Percentiles rank a stretch among this genome's conserved stretches.
Conservation (phyloP, 2,888 invertebrate species). For the Allacma fusca region DNA sequence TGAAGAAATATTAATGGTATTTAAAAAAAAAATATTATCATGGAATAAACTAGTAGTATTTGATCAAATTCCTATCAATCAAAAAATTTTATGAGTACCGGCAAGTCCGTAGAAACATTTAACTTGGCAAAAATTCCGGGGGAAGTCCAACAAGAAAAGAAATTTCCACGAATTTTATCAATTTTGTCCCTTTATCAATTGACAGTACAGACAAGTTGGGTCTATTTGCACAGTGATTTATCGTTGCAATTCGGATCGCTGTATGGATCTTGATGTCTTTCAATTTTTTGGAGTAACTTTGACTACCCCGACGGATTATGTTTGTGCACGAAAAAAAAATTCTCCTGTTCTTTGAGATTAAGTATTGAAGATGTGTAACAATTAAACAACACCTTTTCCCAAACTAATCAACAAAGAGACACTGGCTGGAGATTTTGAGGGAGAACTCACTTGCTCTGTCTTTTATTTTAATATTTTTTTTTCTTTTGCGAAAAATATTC, state of each 20-base stretch:
- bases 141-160: conserved; percentile 14
- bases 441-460: not conserved
- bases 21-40: not conserved
- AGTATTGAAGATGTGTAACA: no score
- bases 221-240: no score
- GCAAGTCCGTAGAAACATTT: conserved; percentile 37
- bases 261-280: no score
- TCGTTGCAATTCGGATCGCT: no score
- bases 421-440: not conserved
- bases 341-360: no score
- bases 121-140: conserved; percentile 22
- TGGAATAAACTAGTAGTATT: not conserved
- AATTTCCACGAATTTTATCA: conserved; percentile 18
- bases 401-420: not conserved
- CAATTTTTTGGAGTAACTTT: no score
- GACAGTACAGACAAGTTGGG: no score
- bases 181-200: no score
- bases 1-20: not conserved
- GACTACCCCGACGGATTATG: no score
- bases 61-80: not conserved
- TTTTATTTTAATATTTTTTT: not conserved
- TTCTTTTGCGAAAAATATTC: not conserved
- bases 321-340: no score
- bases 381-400: not conserved
- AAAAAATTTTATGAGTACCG: not conserved